phyloP scores from a whole-genome alignment of 2,888 invertebrate species.

The Platypus cylindrus region DNA sequence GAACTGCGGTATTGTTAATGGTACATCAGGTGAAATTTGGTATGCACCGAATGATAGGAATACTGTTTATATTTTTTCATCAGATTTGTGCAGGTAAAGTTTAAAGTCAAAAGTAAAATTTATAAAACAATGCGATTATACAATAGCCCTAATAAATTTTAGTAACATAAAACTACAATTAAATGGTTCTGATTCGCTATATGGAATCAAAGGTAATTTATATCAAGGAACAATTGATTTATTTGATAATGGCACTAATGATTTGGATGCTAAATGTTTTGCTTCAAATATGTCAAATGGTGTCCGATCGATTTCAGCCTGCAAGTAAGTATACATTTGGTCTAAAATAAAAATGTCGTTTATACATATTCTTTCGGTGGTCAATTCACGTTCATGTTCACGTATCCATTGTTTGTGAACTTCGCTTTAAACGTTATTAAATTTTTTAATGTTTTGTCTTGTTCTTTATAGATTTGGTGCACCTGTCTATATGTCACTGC shows the following conservation, averaged over 20 bases:
- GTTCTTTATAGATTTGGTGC: conserved; percentile 63
- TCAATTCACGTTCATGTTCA: no score
- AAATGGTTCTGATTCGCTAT: conserved; percentile 29
- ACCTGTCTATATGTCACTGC: conserved; percentile 71
- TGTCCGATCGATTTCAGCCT: conserved; percentile 57
- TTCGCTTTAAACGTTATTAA: no score
- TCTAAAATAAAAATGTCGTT: no score
- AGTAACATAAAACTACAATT: conserved; percentile 35
- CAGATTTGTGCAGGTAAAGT: conserved; percentile 64
- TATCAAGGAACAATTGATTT: conserved; percentile 48
- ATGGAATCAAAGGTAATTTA: conserved; percentile 40
- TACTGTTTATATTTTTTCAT: conserved; percentile 52
- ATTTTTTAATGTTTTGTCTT: no score
- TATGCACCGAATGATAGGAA: conserved; percentile 51
- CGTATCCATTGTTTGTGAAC: no score
- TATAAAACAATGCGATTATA: no score
- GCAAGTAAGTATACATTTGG: conserved; percentile 33
- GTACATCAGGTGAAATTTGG: conserved; percentile 71
- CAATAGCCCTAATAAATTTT: not conserved
- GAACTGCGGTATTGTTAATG: conserved; percentile 55
- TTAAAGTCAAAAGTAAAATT: no score
- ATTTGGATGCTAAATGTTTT: conserved; percentile 53
- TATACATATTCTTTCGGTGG: no score
- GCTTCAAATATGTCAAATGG: conserved; percentile 41
- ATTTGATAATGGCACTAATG: conserved; percentile 58